phyloP scores from a whole-genome alignment of 2,797 vertebrate species.

The Molossus molossus region DNA sequence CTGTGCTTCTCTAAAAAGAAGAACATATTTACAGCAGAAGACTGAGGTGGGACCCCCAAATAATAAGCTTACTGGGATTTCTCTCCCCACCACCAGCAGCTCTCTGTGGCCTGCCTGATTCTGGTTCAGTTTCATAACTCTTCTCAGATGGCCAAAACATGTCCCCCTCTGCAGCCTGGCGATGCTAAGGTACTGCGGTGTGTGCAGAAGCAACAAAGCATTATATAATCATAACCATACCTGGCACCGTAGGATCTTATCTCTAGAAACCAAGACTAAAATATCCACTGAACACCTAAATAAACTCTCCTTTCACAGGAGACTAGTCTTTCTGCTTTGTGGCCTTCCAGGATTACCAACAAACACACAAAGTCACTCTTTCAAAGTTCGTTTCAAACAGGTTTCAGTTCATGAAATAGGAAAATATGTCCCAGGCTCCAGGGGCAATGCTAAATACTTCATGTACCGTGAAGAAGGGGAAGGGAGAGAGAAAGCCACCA shows the following conservation, averaged over 20 bases:
- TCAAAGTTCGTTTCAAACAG: not conserved
- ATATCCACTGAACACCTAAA: not conserved
- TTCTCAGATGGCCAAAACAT: not conserved
- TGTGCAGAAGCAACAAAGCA: not conserved
- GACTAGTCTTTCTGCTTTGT: not conserved
- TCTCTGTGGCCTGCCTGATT: not conserved
- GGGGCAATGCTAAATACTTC: not conserved
- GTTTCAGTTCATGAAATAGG: not conserved
- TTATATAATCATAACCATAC: not conserved
- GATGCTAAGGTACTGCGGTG: not conserved
- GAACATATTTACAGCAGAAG: not conserved
- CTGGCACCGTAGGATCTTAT: not conserved
- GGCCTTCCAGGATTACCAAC: not conserved
- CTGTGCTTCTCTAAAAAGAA: not conserved
- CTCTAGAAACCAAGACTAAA: constrained; percentile 8
- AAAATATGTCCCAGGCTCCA: not conserved
- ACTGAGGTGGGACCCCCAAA: not conserved
- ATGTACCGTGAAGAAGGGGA: not conserved
- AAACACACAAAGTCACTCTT: not conserved
- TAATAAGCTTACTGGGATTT: not conserved
- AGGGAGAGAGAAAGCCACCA: not conserved
- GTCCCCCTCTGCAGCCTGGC: not conserved
- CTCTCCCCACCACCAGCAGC: not conserved
- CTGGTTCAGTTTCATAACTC: not conserved
- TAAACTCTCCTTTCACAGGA: constrained; percentile 3